Conservation (phyloP, 2,888 invertebrate genomes). For the Salpingus planirostris region DNA sequence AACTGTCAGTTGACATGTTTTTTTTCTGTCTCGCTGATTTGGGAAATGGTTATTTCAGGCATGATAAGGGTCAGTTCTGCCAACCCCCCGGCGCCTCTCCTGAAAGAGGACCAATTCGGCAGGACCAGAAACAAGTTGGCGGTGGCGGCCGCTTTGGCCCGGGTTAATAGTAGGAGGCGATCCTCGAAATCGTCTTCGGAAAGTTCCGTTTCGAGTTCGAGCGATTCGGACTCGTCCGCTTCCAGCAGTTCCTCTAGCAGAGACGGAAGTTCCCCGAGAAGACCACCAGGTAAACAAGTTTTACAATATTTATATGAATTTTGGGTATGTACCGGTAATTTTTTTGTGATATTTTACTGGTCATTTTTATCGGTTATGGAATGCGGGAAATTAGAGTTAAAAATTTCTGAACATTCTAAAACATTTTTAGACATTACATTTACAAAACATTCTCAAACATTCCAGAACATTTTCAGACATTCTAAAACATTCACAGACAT, state of each 20-base stretch:
- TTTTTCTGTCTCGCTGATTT: too few relatives aligned
- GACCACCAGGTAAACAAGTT: constrained; percentile 32
- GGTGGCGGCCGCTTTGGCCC: constrained; percentile 38
- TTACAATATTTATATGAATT: too few relatives aligned
- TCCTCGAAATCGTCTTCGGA: constrained; percentile 47
- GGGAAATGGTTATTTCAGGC: too few relatives aligned
- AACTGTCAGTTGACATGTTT: too few relatives aligned
- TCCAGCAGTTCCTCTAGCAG: constrained; percentile 46
- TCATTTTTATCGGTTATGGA: constrained; percentile 1
- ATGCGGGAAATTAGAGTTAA: too few relatives aligned
- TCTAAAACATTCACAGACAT: too few relatives aligned
- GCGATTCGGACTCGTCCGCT: constrained; percentile 50
- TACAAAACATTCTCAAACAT: too few relatives aligned
- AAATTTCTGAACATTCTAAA: too few relatives aligned
- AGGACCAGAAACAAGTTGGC: constrained; percentile 37
- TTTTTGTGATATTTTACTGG: too few relatives aligned
- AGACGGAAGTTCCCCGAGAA: constrained; percentile 42
- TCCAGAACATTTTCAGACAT: too few relatives aligned
- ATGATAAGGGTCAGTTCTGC: constrained; percentile 49
- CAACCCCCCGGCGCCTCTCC: constrained; percentile 53
- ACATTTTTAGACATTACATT: too few relatives aligned
- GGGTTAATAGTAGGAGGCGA: constrained; percentile 37
- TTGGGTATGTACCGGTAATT: too few relatives aligned
- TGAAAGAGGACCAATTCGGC: constrained; percentile 35
- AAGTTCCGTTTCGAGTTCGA: constrained; percentile 47